Base-by-base conservation (phyloP, 2,888 invertebrate genomes). In the Rhynchonema sp. region DNA sequence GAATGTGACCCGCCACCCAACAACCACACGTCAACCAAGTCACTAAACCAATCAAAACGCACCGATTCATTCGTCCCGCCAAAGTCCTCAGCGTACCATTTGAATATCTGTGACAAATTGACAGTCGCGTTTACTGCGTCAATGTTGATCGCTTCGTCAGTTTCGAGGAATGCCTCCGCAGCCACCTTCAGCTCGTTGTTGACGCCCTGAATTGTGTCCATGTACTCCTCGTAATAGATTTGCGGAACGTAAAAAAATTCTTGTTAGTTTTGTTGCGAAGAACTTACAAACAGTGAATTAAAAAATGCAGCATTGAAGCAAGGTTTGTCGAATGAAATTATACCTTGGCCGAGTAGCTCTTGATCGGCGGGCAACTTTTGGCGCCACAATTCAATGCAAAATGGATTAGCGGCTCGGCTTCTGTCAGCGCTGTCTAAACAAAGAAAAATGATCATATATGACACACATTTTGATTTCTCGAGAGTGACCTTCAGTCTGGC, bases 321-420 rank as follows among this genome's bases (percentile, higher is more conserved):
- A n/a, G n/a, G n/a, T n/a, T n/a, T n/a, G n/a, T n/a, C n/a, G n/a
- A n/a, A n/a, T n/a, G n/a, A n/a, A n/a, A n/a, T n/a, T n/a, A n/a
- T n/a, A 75, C 76, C 63, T 73, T 66, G 29, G 72, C 63, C 2
- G 73, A 67, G 66, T 75, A 78, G 1, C 75, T 74, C 63, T 74
- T 74, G 59, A 78, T 72, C 1, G 77, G 76, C 3, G 77, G 76
- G 63, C 77, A 76, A 60, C 77, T 75, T 62, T 72, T 73, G n/a
- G 76, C 76, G 60, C 76, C 77, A 66, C 76, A 76, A 30, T 75
- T 76, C 25, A 78, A 66, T 1, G 75, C 77, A 66, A 78, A 78
- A 66, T 78, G 77, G 46, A 76, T 73, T 22, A 75, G 66, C 1
- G 77, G 76, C 61, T 78, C 76, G 56, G 69, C 70, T 25, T 67